Base-by-base conservation (phyloP, 2,113 vertebrate genomes). In the Amia ocellicauda region DNA sequence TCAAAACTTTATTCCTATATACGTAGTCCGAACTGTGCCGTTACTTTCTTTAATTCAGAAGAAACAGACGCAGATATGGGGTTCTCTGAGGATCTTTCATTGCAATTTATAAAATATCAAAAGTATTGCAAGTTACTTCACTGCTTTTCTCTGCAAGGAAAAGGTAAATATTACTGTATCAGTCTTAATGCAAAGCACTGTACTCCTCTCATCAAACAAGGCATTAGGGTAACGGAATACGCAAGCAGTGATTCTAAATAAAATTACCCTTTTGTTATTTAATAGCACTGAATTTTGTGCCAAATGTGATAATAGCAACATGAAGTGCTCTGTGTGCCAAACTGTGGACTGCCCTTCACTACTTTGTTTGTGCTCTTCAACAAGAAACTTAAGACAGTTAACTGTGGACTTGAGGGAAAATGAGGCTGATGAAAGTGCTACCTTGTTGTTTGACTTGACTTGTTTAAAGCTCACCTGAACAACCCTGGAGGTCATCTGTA, bases 31-130 rank as follows among this genome's bases (percentile, higher is more conserved):
- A 80, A 74, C 69, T 76, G 78, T 81, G 67, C 76, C 69, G 82
- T 83, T 71, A 69, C 59, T 79, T 84, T 85, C 84, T 86, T 85
- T 85, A 70, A 61, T 87, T 78, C 85, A 85, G 82, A 87, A 77
- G 75, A 79, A 74, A 70, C 68, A 76, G 73, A 78, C 78, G 63
- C 66, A 75, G 73, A 73, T 70, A 79, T 83, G 74, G 78, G 77
- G 42, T 7, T 43, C 58, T 23, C 17, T 24, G 36, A 59, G 16
- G 42, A 43, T 3, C 20, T 20, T 24, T 50, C 24, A 53, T 17
- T 13, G 20, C 26, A 49, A 28, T 47, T 28, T 85, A 59, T 71
- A 67, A 66, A 75, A 68, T 70, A 62, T 63, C 45, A 64, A 23
- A 73, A 68, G 69, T 74, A 60, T 47, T 64, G 68, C 67, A 81